Evolutionary conservation across 2,797 vertebrate genomes (phyloP).

Genomic region (Limnodromus scolopaceus): DNA sequence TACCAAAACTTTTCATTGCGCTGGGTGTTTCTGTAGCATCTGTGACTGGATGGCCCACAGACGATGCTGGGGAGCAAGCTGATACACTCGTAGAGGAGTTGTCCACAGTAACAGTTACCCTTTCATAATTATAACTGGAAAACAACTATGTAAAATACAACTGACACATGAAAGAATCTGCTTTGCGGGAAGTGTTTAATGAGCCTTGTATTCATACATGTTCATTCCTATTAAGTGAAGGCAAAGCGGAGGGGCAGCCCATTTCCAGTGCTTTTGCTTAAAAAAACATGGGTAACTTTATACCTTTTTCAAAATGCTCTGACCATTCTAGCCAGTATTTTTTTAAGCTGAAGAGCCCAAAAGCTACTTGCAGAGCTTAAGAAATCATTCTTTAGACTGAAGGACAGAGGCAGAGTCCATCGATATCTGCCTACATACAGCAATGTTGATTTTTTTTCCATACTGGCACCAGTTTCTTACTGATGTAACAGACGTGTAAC

Average conservation of each 20-base stretch:
- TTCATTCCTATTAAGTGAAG: background rate
- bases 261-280: background rate
- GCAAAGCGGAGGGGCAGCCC: background rate
- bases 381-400: background rate
- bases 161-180: conserved; percentile 8
- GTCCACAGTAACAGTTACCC: conserved; percentile 49
- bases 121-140: conserved; percentile 74
- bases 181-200: background rate
- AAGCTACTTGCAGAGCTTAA: background rate
- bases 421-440: background rate
- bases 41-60: background rate
- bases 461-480: background rate
- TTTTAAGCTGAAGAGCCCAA: background rate
- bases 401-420: background rate
- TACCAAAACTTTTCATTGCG: conserved; percentile 11
- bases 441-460: background rate
- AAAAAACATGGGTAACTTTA: background rate
- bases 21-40: background rate
- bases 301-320: background rate
- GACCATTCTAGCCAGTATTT: background rate
- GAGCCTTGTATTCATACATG: background rate
- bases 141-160: conserved; percentile 46
- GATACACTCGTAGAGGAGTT: conserved; percentile 63
- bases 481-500: background rate
- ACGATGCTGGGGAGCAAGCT: background rate